These are phyloP conservation scores for Bombus terrestris DNA, from an alignment of 1,140 invertebrate species.

Conservation along the genomic window DNA sequence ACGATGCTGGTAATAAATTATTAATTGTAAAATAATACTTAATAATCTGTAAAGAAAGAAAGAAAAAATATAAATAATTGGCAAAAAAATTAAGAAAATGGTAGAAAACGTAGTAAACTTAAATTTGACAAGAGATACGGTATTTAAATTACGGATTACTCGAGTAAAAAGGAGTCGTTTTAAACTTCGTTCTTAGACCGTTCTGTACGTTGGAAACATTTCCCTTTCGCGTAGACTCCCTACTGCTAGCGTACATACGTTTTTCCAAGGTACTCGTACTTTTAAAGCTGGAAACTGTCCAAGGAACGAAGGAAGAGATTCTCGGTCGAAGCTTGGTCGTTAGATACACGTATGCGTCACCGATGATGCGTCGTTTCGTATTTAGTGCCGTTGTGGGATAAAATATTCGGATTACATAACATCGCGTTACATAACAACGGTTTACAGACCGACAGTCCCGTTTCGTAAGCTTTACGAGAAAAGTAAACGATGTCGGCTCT, in stretches of 20 bases:
- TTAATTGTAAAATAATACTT: too few relatives aligned
- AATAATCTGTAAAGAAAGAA: too few relatives aligned
- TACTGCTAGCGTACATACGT: constrained; percentile 30
- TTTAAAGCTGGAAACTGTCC: constrained; percentile 31
- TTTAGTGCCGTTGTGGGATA: constrained; percentile 7
- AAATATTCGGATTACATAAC: neutral
- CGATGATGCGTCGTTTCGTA: constrained; percentile 7
- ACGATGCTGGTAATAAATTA: too few relatives aligned
- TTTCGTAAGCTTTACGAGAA: neutral
- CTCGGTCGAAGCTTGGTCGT: constrained; percentile 13
- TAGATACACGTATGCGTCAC: constrained; percentile 14
- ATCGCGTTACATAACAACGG: too few relatives aligned
- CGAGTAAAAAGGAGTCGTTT: neutral
- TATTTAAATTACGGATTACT: neutral
- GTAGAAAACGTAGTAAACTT: neutral
- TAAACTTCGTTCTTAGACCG: too few relatives aligned
- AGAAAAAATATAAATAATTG: too few relatives aligned
- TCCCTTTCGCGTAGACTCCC: constrained; percentile 29
- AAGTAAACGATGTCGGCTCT: neutral
- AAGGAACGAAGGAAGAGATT: constrained; percentile 16
- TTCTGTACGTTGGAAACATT: constrained; percentile 42
- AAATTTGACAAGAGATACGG: neutral
- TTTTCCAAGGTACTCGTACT: neutral
- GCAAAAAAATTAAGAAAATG: too few relatives aligned
- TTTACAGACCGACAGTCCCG: neutral